Conservation (phyloP, 2,113 vertebrate species). For the Eudorcas thomsonii region DNA sequence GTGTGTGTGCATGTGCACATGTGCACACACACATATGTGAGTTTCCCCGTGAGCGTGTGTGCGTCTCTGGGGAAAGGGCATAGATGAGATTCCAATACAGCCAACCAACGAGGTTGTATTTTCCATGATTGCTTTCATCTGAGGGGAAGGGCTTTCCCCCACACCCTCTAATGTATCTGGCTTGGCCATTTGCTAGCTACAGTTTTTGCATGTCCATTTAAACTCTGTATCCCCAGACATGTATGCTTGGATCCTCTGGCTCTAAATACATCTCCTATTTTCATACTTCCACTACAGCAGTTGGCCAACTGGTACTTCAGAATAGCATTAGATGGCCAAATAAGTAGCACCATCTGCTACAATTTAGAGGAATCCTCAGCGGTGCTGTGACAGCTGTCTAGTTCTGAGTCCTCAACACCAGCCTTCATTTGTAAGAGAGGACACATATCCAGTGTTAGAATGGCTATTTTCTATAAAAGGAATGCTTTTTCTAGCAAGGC, state of each 20-base stretch:
- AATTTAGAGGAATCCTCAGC: conserved; percentile 64
- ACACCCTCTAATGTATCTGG: conserved; percentile 36
- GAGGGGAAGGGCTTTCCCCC: neutral
- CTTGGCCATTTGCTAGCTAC: neutral
- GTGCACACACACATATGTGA: neutral
- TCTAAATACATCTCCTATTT: conserved; percentile 67
- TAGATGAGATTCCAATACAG: conserved; percentile 30
- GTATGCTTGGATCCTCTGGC: conserved; percentile 45
- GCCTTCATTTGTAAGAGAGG: conserved; percentile 57
- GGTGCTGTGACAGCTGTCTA: conserved; percentile 64
- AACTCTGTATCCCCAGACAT: conserved; percentile 30
- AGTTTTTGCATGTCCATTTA: conserved; percentile 56
- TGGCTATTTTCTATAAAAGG: conserved; percentile 27
- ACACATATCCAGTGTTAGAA: conserved; percentile 25
- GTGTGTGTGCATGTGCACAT: neutral
- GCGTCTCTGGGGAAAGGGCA: neutral
- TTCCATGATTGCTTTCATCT: conserved; percentile 31
- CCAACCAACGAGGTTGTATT: conserved; percentile 4
- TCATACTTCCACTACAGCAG: conserved; percentile 54
- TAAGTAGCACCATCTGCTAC: conserved; percentile 67
- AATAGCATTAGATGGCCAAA: conserved; percentile 63
- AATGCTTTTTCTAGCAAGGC: neutral
- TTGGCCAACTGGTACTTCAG: conserved; percentile 64
- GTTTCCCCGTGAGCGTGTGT: neutral
- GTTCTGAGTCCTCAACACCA: conserved; percentile 37